Percentiles rank a stretch among this genome's conserved stretches.
Conservation (phyloP, 2,888 invertebrate species). For the Tetanocera ferruginea region DNA sequence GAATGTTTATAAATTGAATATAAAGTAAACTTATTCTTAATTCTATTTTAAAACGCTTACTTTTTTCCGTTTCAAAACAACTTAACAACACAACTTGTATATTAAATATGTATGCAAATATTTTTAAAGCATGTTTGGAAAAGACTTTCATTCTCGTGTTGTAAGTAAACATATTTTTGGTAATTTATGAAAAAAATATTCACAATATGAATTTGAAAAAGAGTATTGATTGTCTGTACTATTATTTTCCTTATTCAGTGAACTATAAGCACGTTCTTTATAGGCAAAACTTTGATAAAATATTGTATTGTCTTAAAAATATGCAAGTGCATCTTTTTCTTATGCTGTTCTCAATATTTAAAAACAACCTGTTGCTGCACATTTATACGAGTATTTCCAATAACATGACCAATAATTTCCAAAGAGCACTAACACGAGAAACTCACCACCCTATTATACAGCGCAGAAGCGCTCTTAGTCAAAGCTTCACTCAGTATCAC, state of each 20-base stretch:
- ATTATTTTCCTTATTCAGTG: background rate
- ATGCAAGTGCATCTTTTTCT: background rate
- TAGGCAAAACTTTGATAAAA: too few relatives aligned
- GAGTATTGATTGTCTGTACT: background rate
- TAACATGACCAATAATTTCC: background rate
- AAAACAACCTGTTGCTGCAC: constrained; percentile 4
- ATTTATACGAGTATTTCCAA: background rate
- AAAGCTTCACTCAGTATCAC: background rate
- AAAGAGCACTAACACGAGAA: background rate
- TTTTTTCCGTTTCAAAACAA: too few relatives aligned
- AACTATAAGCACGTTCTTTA: background rate
- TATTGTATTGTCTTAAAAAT: too few relatives aligned
- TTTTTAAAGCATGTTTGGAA: too few relatives aligned
- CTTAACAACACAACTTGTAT: too few relatives aligned
- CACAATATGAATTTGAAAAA: background rate
- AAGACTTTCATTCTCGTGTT: too few relatives aligned
- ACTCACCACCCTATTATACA: background rate
- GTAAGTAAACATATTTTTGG: too few relatives aligned
- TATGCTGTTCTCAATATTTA: too few relatives aligned
- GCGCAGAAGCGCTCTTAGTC: constrained; percentile 9
- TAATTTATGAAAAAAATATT: background rate
- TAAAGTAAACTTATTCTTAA: too few relatives aligned
- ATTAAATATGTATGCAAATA: too few relatives aligned
- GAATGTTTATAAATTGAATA: too few relatives aligned
- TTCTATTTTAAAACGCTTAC: too few relatives aligned